Evolutionary conservation across 2,888 invertebrate species (phyloP).

Genomic region (Thereva nobilitata): DNA sequence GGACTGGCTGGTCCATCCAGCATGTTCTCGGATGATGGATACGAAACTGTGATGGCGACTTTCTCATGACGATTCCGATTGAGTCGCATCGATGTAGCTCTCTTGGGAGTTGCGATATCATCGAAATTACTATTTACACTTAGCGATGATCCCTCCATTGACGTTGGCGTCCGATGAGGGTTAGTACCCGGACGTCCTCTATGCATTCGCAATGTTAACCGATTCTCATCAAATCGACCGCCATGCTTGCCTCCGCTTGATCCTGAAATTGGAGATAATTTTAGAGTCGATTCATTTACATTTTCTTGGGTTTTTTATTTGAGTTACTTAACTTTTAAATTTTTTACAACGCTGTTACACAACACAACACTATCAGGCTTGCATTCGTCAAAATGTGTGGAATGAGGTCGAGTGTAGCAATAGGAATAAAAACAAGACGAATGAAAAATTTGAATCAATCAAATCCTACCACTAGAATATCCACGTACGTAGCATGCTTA

Average conservation of each 20-base stretch:
- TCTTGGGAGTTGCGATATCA: slow-evolving; percentile 54
- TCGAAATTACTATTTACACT: slow-evolving; percentile 61
- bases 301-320: no score
- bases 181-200: slow-evolving; percentile 72
- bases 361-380: slow-evolving; percentile 36
- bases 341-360: slow-evolving; percentile 30
- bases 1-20: slow-evolving; percentile 49
- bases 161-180: slow-evolving; percentile 60
- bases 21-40: slow-evolving; percentile 76
- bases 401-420: slow-evolving; percentile 18
- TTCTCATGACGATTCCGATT: slow-evolving; percentile 66
- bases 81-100: slow-evolving; percentile 62
- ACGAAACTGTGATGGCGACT: slow-evolving; percentile 82
- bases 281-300: neutral
- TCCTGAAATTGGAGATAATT: slow-evolving; percentile 61
- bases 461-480: slow-evolving; percentile 12
- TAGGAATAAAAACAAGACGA: slow-evolving; percentile 19
- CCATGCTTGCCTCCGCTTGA: slow-evolving; percentile 63
- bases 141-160: slow-evolving; percentile 66
- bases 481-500: neutral
- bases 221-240: slow-evolving; percentile 81
- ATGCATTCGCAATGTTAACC: slow-evolving; percentile 87
- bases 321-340: slow-evolving; percentile 49
- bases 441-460: slow-evolving; percentile 16
- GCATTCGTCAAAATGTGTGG: slow-evolving; percentile 32